Evolutionary conservation across 2,888 invertebrate species (phyloP).

Genomic region (Limnephilus lunatus): DNA sequence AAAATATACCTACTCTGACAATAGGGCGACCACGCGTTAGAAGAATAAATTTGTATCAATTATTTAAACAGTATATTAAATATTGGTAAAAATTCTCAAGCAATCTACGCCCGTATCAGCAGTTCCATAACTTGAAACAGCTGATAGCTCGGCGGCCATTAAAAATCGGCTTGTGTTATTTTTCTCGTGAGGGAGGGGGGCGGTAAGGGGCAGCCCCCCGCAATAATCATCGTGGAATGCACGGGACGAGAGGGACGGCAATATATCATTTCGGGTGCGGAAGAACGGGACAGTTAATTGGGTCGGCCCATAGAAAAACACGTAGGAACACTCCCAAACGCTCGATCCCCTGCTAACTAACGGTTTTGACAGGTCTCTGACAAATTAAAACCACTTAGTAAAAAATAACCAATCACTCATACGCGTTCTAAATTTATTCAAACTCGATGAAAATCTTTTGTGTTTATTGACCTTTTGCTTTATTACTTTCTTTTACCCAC

Average conservation of each 20-base stretch:
- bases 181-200: slow-evolving; percentile 50
- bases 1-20: not conserved
- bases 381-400: slow-evolving; percentile 46
- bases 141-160: slow-evolving; percentile 64
- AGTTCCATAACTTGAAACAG: slow-evolving; percentile 56
- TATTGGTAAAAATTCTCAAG: not conserved
- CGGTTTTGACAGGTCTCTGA: slow-evolving; percentile 32
- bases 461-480: slow-evolving; percentile 12
- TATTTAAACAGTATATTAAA: not conserved
- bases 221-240: slow-evolving; percentile 60
- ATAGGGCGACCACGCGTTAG: not conserved
- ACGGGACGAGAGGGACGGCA: slow-evolving; percentile 55
- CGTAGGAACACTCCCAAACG: slow-evolving; percentile 44
- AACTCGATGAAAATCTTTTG: slow-evolving; percentile 21
- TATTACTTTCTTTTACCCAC: not conserved
- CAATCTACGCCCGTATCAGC: not conserved
- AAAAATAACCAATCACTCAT: slow-evolving; percentile 14
- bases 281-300: slow-evolving; percentile 63
- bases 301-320: slow-evolving; percentile 63
- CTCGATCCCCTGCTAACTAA: slow-evolving; percentile 18
- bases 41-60: not conserved
- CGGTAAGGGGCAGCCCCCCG: slow-evolving; percentile 26
- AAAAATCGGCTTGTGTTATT: slow-evolving; percentile 59
- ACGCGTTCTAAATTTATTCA: not conserved
- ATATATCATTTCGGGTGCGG: slow-evolving; percentile 54